Evolutionary conservation across 2,888 invertebrate genomes (phyloP), one percentile per base, ranked within the genome.

Genomic region (Monochamus alternatus): DNA sequence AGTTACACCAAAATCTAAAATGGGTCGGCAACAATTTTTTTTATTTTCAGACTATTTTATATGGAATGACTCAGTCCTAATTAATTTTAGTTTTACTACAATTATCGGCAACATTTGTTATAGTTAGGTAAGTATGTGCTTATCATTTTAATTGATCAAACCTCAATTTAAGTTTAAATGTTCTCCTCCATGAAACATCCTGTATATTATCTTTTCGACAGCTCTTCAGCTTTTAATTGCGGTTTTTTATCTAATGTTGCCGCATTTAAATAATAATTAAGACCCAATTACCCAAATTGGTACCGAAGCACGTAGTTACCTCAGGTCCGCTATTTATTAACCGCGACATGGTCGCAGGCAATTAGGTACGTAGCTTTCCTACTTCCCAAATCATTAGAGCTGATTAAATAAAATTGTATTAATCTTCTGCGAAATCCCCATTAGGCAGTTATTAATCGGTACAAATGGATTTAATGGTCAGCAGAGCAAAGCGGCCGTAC

Each of bases 381-480:
- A 55, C 55, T 55, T 55, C 55, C 55, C 55, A 22, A 55, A 55
- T 55, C 55, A 22, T 55, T 55, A 55, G 22, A 55, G n/a, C 55
- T 55, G 55, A 55, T 55, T n/a, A n/a, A 55, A 60, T 30, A 9
- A 60, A 60, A 60, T 14, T 9, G 4, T 31, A n/a, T 12, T 60
- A 32, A 60, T 60, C 32, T 9, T 32, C 32, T 32, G 12, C 31
- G 4, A 60, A 38, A 30, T 38, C 30, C 30, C 60, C 12, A 38
- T 60, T 32, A 32, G 9, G 4, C 5, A 9, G 60, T 38, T 32
- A 60, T 60, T 60, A 60, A 31, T 4, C n/a, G 31, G 30, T 4
- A 31, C 31, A 38, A 60, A 31, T 60, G 38, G 31, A 60, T 60
- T 60, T 32, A 14, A 60, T 60, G 30, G 9, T 30, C 60, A 60